Conservation (phyloP, 2,797 vertebrate species). For the Rhinophrynus dorsalis region DNA sequence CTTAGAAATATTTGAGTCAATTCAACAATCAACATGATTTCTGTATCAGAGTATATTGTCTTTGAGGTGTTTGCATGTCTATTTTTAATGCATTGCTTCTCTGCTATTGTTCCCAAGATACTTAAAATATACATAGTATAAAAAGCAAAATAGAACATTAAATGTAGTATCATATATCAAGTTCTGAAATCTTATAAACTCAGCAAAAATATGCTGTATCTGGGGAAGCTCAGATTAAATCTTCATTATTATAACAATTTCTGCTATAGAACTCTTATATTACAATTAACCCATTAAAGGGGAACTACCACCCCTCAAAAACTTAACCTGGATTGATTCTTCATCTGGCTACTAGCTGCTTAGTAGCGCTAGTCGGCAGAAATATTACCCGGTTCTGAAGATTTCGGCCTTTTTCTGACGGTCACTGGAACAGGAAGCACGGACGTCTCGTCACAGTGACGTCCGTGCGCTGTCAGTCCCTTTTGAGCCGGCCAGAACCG, state of each 20-base stretch:
- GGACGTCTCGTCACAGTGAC: no score
- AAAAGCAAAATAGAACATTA: constrained; percentile 29
- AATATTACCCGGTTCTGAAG: no score
- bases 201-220: constrained; percentile 27
- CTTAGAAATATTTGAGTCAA: no score
- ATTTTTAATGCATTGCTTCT: constrained; percentile 34
- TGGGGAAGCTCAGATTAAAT: constrained; percentile 6
- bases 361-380: no score
- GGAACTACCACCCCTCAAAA: no score
- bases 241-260: background rate
- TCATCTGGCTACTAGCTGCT: no score
- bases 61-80: background rate
- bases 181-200: constrained; percentile 29
- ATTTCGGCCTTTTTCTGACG: no score
- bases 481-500: no score
- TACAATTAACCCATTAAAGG: background rate
- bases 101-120: constrained; percentile 30
- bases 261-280: background rate
- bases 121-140: constrained; percentile 38
- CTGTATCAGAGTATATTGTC: background rate
- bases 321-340: no score
- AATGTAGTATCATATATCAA: constrained; percentile 37
- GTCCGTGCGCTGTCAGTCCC: no score
- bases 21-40: background rate
- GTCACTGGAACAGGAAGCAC: no score